These are phyloP conservation scores for Salminus brasiliensis DNA, from an alignment of 2,113 vertebrate species.

Conservation along the genomic window DNA sequence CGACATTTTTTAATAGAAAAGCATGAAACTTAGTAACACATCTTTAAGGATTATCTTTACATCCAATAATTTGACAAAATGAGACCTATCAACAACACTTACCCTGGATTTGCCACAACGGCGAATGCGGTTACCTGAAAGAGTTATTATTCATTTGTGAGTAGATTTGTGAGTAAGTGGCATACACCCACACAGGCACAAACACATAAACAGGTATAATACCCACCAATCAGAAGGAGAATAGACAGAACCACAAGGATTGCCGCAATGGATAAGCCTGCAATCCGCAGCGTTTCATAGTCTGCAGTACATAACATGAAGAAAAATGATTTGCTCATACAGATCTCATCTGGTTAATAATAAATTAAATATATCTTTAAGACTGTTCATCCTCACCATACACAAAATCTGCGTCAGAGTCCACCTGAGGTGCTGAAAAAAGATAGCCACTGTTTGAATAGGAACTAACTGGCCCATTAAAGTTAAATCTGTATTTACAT, in stretches of 20 bases:
- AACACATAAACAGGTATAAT: neutral
- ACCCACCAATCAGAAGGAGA: conserved; percentile 72
- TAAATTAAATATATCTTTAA: too few species aligned
- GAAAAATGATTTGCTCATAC: conserved; percentile 1
- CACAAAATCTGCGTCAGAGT: conserved; percentile 73
- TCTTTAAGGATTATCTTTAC: too few species aligned
- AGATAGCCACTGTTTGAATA: too few species aligned
- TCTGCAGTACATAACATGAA: conserved; percentile 64
- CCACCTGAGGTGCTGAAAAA: conserved; percentile 53
- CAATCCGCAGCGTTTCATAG: conserved; percentile 72
- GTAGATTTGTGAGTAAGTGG: conserved; percentile 1
- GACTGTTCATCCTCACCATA: conserved; percentile 67
- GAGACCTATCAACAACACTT: neutral
- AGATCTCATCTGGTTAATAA: too few species aligned
- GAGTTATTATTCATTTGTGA: conserved; percentile 31
- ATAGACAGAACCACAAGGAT: conserved; percentile 71
- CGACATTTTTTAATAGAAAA: neutral
- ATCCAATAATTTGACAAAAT: neutral
- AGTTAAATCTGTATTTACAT: too few species aligned
- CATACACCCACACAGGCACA: neutral
- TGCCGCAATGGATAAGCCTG: conserved; percentile 71
- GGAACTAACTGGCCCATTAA: too few species aligned
- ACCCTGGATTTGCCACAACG: conserved; percentile 71
- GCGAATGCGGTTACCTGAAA: conserved; percentile 69
- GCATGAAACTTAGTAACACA: neutral